Percentiles rank a stretch among this genome's conserved stretches.
phyloP scores from a whole-genome alignment of 2,888 invertebrate genomes.

The Venusia cambrica region DNA sequence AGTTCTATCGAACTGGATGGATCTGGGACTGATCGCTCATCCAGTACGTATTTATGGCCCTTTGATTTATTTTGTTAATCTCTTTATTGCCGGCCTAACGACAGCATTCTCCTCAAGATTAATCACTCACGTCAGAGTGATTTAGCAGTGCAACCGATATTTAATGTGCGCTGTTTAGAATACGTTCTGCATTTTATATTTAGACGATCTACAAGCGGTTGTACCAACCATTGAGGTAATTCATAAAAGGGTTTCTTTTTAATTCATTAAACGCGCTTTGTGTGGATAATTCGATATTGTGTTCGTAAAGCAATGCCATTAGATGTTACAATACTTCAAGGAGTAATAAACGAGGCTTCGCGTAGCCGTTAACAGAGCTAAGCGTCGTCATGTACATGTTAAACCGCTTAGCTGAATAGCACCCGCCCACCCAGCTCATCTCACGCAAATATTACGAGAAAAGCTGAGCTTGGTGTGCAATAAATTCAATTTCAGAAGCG shows the following conservation, averaged over 20 bases:
- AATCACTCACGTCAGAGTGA: slow-evolving; percentile 77
- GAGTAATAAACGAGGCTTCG: slow-evolving; percentile 30
- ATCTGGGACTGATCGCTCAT: slow-evolving; percentile 75
- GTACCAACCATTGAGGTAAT: slow-evolving; percentile 56
- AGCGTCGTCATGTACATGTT: slow-evolving; percentile 37
- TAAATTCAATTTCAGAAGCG: slow-evolving; percentile 48
- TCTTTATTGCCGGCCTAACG: slow-evolving; percentile 78
- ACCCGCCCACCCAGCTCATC: slow-evolving; percentile 36
- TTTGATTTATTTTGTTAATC: slow-evolving; percentile 81
- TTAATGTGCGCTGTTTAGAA: slow-evolving; percentile 75
- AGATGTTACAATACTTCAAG: slow-evolving; percentile 30
- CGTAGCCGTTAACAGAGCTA: slow-evolving; percentile 34
- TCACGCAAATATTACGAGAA: slow-evolving; percentile 32
- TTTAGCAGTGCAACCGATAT: slow-evolving; percentile 79
- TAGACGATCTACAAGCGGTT: slow-evolving; percentile 60
- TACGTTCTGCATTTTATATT: slow-evolving; percentile 66
- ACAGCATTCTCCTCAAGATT: slow-evolving; percentile 79
- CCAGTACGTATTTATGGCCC: slow-evolving; percentile 70
- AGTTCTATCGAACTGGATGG: slow-evolving; percentile 65
- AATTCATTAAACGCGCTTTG: slow-evolving; percentile 34
- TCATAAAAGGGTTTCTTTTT: slow-evolving; percentile 42
- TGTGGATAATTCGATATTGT: slow-evolving; percentile 44
- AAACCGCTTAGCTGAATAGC: slow-evolving; percentile 36
- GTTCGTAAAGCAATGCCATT: slow-evolving; percentile 32
- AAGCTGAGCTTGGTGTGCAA: slow-evolving; percentile 23